Evolutionary conservation across 2,797 vertebrate genomes (phyloP).

Genomic region (Acropternis orthonyx): DNA sequence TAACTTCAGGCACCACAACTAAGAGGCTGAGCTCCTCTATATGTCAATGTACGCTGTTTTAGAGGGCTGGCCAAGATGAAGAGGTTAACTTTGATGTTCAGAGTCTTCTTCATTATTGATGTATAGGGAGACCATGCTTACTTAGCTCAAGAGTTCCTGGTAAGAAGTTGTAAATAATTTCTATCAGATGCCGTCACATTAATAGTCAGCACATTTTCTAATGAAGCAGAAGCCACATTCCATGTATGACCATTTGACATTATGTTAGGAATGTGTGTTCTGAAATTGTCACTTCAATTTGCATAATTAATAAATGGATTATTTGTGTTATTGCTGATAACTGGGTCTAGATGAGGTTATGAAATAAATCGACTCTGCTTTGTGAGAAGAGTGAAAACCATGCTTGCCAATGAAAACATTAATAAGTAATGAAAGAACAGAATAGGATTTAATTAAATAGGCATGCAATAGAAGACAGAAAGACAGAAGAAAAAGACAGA

Average conservation of each 20-base stretch:
- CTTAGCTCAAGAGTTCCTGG: neutral
- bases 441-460: constrained; percentile 11
- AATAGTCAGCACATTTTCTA: neutral
- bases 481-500: neutral
- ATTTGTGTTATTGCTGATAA: constrained; percentile 4
- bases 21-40: neutral
- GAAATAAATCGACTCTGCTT: constrained; percentile 1
- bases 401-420: constrained; percentile 3
- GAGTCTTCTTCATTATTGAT: neutral
- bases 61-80: neutral
- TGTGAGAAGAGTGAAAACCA: neutral
- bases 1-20: neutral
- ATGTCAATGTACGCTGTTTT: neutral
- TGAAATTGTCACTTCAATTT: neutral
- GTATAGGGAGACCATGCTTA: neutral
- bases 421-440: constrained; percentile 16
- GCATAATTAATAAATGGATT: constrained; percentile 7
- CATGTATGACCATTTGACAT: neutral
- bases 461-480: neutral
- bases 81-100: neutral
- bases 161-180: neutral
- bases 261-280: neutral
- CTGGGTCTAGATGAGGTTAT: neutral
- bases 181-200: neutral
- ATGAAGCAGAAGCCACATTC: neutral